phyloP scores from a whole-genome alignment of 2,888 invertebrate species.

The Myopa tessellatipennis region DNA sequence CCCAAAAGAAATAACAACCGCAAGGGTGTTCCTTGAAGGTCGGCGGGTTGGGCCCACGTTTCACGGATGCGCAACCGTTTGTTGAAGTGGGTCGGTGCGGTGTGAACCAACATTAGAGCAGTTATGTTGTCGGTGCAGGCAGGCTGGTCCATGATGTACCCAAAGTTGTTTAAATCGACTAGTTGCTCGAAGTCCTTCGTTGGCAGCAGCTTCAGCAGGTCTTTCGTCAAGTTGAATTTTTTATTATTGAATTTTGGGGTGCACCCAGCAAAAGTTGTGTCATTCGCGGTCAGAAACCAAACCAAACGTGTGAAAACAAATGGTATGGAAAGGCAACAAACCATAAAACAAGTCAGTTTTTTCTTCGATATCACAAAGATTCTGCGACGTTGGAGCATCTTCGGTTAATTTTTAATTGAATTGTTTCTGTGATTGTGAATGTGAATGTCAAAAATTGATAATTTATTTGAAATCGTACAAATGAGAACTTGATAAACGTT shows the following conservation, averaged over 20 bases:
- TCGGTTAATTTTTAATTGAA: too few species aligned
- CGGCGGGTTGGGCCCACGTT: slow-evolving; percentile 74
- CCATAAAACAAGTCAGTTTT: too few species aligned
- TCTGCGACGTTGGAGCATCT: too few species aligned
- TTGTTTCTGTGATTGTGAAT: too few species aligned
- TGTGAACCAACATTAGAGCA: slow-evolving; percentile 76
- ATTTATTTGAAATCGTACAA: too few species aligned
- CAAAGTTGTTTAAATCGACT: slow-evolving; percentile 74
- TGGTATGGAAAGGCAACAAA: too few species aligned
- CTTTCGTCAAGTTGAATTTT: neutral
- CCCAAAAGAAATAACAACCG: slow-evolving; percentile 79
- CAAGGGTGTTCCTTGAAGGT: slow-evolving; percentile 63
- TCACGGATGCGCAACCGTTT: slow-evolving; percentile 77
- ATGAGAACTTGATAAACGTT: too few species aligned
- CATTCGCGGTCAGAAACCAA: too few species aligned
- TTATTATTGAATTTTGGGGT: neutral
- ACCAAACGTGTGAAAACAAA: too few species aligned
- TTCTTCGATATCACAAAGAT: too few species aligned
- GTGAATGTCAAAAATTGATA: too few species aligned
- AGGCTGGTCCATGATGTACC: slow-evolving; percentile 73
- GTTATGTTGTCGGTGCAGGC: slow-evolving; percentile 70
- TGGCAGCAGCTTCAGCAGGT: neutral
- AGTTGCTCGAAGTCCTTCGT: slow-evolving; percentile 63
- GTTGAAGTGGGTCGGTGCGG: slow-evolving; percentile 75
- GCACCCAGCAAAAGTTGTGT: too few species aligned